A percentile compares a stretch with the other conserved stretches of the same genome.
Conservation (phyloP, 2,888 invertebrate genomes). For the Hydrotaea cyrtoneurina region DNA sequence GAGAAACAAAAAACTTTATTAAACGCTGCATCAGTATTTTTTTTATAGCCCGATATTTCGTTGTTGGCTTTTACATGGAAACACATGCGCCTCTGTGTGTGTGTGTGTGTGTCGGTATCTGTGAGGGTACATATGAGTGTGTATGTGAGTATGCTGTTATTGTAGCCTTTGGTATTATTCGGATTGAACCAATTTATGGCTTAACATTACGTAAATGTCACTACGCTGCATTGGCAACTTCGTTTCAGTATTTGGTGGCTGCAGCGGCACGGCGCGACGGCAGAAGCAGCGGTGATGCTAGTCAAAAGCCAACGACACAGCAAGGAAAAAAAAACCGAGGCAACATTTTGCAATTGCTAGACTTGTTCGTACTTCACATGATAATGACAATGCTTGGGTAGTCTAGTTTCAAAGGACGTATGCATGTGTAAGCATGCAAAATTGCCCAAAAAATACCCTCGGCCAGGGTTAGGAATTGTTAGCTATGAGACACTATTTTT, state of each 20-base stretch:
- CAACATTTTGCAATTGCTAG: not conserved
- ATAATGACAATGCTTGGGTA: not conserved
- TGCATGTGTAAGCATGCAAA: not conserved
- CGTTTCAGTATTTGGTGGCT: not conserved
- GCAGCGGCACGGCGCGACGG: too few relatives aligned
- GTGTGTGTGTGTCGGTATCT: not conserved
- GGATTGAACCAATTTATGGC: conserved; percentile 34
- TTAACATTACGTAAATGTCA: conserved; percentile 47
- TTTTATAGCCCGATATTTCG: conserved; percentile 6
- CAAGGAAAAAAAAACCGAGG: not conserved
- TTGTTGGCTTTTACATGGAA: not conserved
- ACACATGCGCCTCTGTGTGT: not conserved
- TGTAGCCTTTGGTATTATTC: not conserved
- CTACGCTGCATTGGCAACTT: conserved; percentile 19
- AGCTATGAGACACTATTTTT: too few relatives aligned
- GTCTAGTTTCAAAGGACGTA: not conserved
- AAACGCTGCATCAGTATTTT: conserved; percentile 13
- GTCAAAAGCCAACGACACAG: not conserved
- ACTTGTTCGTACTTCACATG: conserved; percentile 5
- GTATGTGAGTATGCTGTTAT: not conserved
- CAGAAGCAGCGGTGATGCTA: too few relatives aligned
- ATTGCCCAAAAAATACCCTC: not conserved
- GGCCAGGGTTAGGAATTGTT: not conserved
- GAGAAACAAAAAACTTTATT: conserved; percentile 1
- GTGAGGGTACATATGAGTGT: not conserved